A percentile compares a stretch with the other conserved stretches of the same genome.
Evolutionary conservation across 2,888 invertebrate genomes (phyloP).

Genomic region (Cryptocephalus primarius): DNA sequence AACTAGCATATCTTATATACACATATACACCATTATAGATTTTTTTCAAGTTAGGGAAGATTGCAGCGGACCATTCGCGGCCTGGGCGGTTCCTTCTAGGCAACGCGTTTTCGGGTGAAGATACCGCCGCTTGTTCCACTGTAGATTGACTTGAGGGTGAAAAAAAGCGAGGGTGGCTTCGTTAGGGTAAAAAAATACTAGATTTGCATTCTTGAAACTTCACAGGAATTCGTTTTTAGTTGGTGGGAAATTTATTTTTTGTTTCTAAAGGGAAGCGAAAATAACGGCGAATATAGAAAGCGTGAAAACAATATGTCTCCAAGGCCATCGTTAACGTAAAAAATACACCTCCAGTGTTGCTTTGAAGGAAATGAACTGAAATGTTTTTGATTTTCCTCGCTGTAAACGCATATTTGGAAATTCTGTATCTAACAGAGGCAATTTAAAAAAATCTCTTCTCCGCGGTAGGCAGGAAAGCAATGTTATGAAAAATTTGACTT

Average conservation of each 20-base stretch:
- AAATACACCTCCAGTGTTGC: no score
- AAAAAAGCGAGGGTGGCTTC: conserved; percentile 40
- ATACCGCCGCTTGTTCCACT: conserved; percentile 22
- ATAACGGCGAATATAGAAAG: no score
- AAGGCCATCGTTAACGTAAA: no score
- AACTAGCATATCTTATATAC: conserved; percentile 40
- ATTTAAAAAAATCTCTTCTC: no score
- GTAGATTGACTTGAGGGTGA: conserved; percentile 36
- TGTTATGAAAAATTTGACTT: no score
- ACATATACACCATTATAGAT: conserved; percentile 40
- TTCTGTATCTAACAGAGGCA: no score
- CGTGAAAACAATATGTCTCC: no score
- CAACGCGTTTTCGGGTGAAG: no score
- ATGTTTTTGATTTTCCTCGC: no score
- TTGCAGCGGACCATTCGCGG: conserved; percentile 25
- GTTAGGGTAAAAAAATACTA: conserved; percentile 39
- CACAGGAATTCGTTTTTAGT: conserved; percentile 27
- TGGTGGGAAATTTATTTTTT: conserved; percentile 16
- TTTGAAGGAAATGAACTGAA: no score
- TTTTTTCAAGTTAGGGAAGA: conserved; percentile 38
- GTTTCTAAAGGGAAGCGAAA: neutral
- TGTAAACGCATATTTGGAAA: no score
- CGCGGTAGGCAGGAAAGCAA: no score
- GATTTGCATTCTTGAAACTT: conserved; percentile 37
- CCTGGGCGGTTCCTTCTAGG: conserved; percentile 20